Evolutionary conservation across 2,888 invertebrate species (phyloP), one percentile per base, ranked within the genome.

Genomic region (Sinodicranocentrus sp.): DNA sequence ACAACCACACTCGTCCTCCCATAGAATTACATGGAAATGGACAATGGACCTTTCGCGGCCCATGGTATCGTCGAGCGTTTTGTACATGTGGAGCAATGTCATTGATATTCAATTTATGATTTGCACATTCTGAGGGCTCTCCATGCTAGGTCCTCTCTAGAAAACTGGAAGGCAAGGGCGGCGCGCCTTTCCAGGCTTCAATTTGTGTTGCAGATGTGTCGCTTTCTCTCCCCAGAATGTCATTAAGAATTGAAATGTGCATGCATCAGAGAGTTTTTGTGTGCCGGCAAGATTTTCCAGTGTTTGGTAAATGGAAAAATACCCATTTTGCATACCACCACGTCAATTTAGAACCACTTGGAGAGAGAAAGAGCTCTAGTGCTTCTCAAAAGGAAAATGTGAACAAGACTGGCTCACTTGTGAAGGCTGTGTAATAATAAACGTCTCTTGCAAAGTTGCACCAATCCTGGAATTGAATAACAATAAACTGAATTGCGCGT

Each of bases 41-140:
- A 43, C 65, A 65, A 43, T 28, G 65, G 19, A 25, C 68, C 44
- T 1, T 48, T 17, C 48, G 48, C 33, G 33, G 33, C 33, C 33
- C 33, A 33, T 3, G 33, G 33, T 33, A 6, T 6, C 33, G 33
- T 33, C n/a, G n/a, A n/a, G n/a, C n/a, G 33, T 33, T 3, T 33
- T 33, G 33, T 3, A 33, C 10, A 33, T 33, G 33, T 10, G 43
- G 6, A 19, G 43, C 13, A 21, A 65, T 43, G 39, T 19, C 65
- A 65, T 65, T 48, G 67, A 68, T 68, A 68, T 68, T 68, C 44
- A 25, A 48, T 44, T 25, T 68, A 68, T n/a, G 67, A 44, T 44
- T 68, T 43, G 48, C 21, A 48, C 67, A 52, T 44, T 13, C n/a
- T n/a, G n/a, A 44, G 44, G 44, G 44, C 44, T n/a, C n/a, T n/a